A percentile compares a stretch with the other conserved stretches of the same genome.
phyloP scores from a whole-genome alignment of 2,113 vertebrate genomes.

The Athene noctua region DNA sequence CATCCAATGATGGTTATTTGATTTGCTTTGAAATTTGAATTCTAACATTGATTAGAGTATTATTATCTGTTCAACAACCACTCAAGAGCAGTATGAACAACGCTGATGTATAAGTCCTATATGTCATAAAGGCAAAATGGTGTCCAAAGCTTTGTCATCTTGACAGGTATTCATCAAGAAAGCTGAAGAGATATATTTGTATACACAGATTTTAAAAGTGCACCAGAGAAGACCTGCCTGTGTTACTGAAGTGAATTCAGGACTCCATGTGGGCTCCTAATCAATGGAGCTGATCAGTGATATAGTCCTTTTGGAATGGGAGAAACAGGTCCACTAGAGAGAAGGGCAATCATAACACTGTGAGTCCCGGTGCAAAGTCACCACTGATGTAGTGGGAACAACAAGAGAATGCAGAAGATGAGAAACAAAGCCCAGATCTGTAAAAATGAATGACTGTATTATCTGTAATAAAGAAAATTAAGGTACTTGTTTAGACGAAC shows the following conservation, averaged over 20 bases:
- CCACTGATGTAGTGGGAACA: neutral
- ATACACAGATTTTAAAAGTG: neutral
- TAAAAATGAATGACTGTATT: neutral
- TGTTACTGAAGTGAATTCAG: neutral
- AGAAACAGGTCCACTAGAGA: neutral
- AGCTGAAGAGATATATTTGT: neutral
- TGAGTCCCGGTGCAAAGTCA: neutral
- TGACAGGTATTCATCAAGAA: neutral
- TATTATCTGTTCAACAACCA: neutral
- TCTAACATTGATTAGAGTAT: neutral
- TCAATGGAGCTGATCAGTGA: neutral
- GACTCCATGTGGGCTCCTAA: neutral
- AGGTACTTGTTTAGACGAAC: neutral
- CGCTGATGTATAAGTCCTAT: neutral
- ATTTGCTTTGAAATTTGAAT: neutral
- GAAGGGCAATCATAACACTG: fast-evolving
- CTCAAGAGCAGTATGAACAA: neutral
- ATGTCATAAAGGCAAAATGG: neutral
- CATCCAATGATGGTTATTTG: neutral
- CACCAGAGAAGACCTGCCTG: neutral
- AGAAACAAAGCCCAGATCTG: neutral
- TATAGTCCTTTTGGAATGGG: neutral
- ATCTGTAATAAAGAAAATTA: neutral
- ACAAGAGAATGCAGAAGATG: neutral
- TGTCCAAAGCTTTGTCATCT: neutral